Percentiles rank a stretch among this genome's conserved stretches.
phyloP scores from a whole-genome alignment of 2,797 vertebrate species.

The Hydrophis major region DNA sequence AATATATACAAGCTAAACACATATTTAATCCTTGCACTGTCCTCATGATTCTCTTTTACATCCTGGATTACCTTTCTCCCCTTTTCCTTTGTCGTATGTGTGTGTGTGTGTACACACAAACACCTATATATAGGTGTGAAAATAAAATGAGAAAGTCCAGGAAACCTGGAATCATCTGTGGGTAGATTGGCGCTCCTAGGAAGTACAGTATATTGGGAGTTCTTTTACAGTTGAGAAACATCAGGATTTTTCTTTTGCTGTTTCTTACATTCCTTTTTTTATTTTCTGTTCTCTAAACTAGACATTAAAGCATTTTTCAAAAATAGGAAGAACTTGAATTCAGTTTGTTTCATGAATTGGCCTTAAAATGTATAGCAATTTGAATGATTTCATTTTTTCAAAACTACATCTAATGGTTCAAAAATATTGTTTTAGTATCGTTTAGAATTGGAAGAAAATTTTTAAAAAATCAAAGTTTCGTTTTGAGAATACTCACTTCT shows the following conservation, averaged over 20 bases:
- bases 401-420: not conserved
- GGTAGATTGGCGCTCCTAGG: not conserved
- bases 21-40: not conserved
- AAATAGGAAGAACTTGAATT: not conserved
- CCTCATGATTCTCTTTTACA: not conserved
- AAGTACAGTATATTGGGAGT: not conserved
- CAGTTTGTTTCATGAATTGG: not conserved
- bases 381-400: not conserved
- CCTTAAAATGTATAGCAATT: not conserved
- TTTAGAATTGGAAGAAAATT: not conserved
- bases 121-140: not conserved
- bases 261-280: not conserved
- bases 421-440: not conserved
- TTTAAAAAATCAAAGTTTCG: not conserved
- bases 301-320: not conserved
- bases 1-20: not conserved
- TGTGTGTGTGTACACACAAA: too few relatives aligned
- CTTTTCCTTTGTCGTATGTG: not conserved
- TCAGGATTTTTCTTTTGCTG: not conserved
- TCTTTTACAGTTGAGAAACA: not conserved
- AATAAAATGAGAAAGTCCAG: not conserved
- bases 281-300: not conserved
- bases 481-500: not conserved
- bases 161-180: not conserved
- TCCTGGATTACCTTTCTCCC: not conserved